A percentile compares a stretch with the other conserved stretches of the same genome.
These are phyloP conservation scores for Lagodon rhomboides DNA, from an alignment of 2,797 vertebrate genomes.

Conservation along the genomic window DNA sequence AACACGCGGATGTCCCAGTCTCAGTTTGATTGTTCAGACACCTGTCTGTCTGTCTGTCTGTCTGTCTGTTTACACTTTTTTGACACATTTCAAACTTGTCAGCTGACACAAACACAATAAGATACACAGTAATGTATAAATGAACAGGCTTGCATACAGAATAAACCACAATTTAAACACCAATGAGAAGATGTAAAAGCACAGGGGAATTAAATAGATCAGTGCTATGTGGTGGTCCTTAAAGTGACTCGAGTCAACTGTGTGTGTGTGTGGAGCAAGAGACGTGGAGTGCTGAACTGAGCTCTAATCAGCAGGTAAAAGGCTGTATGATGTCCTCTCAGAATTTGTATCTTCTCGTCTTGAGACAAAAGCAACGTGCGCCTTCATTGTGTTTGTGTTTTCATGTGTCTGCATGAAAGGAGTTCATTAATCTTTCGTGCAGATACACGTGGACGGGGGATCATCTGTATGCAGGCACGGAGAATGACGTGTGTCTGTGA, in stretches of 20 bases:
- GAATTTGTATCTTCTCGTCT: background rate
- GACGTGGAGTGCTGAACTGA: background rate
- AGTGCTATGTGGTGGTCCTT: too few species aligned
- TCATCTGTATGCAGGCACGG: constrained; percentile 29
- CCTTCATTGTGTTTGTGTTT: constrained; percentile 3
- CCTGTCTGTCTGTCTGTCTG: too few species aligned
- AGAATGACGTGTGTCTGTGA: constrained; percentile 17
- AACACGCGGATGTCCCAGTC: constrained; percentile 27
- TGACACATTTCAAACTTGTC: too few species aligned
- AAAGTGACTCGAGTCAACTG: too few species aligned
- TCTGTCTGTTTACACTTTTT: too few species aligned
- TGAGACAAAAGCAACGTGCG: constrained; percentile 3
- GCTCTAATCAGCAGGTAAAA: constrained; percentile 5
- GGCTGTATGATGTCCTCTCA: background rate
- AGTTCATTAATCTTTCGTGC: constrained; percentile 13
- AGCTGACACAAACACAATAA: too few species aligned
- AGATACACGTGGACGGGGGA: constrained; percentile 9
- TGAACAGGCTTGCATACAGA: too few species aligned
- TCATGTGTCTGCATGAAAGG: constrained; percentile 15
- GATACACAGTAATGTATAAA: too few species aligned
- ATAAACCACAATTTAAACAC: too few species aligned
- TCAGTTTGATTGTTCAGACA: background rate
- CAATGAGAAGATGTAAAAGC: too few species aligned
- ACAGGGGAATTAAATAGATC: too few species aligned
- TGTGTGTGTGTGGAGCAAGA: background rate